Percentiles rank a stretch among this genome's conserved stretches.
Conservation (phyloP, 1,140 invertebrate genomes). For the Aphelenchoides besseyi region DNA sequence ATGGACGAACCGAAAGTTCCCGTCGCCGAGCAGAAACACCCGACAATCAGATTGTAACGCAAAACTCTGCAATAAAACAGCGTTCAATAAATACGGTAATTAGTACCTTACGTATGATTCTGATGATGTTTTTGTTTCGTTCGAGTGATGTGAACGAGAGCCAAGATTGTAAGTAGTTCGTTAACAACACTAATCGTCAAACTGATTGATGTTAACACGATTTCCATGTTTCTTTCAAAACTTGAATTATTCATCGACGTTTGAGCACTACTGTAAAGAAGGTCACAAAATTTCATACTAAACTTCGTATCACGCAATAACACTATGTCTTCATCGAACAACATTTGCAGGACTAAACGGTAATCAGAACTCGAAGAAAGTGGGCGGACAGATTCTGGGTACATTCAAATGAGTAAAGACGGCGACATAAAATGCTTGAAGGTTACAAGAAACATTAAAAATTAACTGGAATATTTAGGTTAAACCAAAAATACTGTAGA, state of each 20-base stretch:
- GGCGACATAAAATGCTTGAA: too few species aligned
- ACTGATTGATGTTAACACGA: not conserved
- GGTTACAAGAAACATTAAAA: too few species aligned
- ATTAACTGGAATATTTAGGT: too few species aligned
- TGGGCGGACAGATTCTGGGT: too few species aligned
- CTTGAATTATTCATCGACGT: not conserved
- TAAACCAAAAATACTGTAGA: too few species aligned
- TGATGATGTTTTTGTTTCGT: not conserved
- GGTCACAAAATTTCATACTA: too few species aligned
- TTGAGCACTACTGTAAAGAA: not conserved
- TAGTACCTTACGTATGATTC: constrained; percentile 11
- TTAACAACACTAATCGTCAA: not conserved
- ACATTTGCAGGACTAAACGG: too few species aligned
- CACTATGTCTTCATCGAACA: too few species aligned
- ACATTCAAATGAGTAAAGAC: too few species aligned
- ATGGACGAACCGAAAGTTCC: constrained; percentile 10
- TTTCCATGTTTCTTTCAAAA: constrained; percentile 4
- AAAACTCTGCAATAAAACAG: constrained; percentile 5
- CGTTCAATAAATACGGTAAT: not conserved
- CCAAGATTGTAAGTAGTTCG: not conserved
- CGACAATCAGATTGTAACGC: not conserved
- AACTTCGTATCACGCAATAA: too few species aligned
- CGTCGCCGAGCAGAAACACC: constrained; percentile 8
- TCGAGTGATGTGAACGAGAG: not conserved
- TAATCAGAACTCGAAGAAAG: too few species aligned